Evolutionary conservation across 2,113 vertebrate species (phyloP).

Genomic region (Salminus brasiliensis): DNA sequence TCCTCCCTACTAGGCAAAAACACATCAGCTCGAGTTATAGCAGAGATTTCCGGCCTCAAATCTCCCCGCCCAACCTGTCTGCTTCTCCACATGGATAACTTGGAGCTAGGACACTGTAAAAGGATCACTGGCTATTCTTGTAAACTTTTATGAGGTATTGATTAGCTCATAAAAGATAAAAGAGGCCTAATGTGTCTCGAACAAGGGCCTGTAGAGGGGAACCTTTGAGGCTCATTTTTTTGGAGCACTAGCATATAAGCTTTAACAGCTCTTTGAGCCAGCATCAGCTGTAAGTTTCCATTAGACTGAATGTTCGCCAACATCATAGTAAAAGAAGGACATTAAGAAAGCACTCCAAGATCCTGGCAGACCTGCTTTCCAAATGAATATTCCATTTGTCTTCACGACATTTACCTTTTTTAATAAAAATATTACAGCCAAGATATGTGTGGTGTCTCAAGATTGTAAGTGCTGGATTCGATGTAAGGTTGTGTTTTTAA

Average conservation of each 20-base stretch:
- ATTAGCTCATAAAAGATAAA: conserved; percentile 42
- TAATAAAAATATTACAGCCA: background rate
- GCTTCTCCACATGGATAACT: conserved; percentile 12
- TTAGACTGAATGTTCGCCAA: background rate
- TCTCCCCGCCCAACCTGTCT: background rate
- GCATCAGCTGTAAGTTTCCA: background rate
- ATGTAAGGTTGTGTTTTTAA: no score
- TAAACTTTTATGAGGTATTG: conserved; percentile 41
- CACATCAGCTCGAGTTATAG: conserved; percentile 9
- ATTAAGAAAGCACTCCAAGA: background rate
- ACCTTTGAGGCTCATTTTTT: background rate
- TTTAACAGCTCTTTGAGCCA: background rate
- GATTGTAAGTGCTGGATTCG: no score
- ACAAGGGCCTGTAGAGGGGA: background rate
- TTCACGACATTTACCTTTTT: background rate
- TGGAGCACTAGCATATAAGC: background rate
- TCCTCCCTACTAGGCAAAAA: background rate
- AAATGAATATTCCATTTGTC: background rate
- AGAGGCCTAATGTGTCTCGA: conserved; percentile 9
- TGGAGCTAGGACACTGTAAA: conserved; percentile 32
- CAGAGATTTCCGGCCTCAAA: background rate
- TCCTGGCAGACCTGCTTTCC: background rate
- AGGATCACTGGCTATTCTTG: conserved; percentile 27
- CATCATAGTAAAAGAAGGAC: background rate
- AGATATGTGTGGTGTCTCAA: no score